Evolutionary conservation across 2,888 invertebrate genomes (phyloP).

Genomic region (Sylvicola cinctus): DNA sequence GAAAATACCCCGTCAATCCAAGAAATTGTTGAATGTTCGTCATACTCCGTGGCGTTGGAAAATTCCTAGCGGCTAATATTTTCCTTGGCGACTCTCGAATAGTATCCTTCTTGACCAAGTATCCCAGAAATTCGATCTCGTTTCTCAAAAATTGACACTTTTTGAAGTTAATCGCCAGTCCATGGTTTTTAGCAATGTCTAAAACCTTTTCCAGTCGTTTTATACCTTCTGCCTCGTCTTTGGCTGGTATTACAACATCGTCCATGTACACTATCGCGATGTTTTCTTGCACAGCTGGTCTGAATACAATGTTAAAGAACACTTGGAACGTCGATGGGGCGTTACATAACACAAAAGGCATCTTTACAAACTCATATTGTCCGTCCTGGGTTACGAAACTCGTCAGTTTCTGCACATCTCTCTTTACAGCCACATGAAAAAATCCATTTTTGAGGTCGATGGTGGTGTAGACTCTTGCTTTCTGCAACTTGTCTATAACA

Average conservation of each 20-base stretch:
- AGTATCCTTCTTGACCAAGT: neutral
- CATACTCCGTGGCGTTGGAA: neutral
- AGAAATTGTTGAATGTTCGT: neutral
- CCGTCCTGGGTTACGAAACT: neutral
- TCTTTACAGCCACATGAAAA: neutral
- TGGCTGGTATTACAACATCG: neutral
- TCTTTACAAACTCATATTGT: constrained; percentile 1
- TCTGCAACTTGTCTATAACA: neutral
- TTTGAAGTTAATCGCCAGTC: neutral
- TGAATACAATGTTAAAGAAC: constrained; percentile 1
- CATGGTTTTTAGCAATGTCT: neutral
- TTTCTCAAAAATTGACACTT: neutral
- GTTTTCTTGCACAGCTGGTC: neutral
- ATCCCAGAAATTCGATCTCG: neutral
- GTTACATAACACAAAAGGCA: constrained; percentile 1
- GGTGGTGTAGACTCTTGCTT: neutral
- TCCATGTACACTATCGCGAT: neutral
- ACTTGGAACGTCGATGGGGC: constrained; percentile 1
- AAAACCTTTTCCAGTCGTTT: neutral
- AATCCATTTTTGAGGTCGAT: neutral
- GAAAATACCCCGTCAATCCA: constrained; percentile 2
- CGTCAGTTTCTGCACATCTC: neutral
- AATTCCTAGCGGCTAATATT: neutral
- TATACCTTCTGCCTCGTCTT: neutral
- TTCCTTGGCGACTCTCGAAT: neutral